Evolutionary conservation across 2,113 vertebrate genomes (phyloP).

Genomic region (Tangachromis dhanisi): DNA sequence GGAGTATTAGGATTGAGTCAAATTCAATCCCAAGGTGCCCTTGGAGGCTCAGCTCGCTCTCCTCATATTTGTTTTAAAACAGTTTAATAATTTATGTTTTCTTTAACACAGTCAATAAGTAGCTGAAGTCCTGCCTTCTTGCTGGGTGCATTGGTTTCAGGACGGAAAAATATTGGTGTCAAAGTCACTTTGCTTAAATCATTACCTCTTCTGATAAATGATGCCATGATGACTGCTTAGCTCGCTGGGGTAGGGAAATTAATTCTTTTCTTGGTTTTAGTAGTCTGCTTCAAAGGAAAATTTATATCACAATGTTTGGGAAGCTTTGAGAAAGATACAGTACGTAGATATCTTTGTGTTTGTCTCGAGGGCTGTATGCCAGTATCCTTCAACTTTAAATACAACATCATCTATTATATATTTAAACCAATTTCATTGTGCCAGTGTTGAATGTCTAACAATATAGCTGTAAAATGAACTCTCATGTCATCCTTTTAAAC

Average conservation of each 20-base stretch:
- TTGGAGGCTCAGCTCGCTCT: slow-evolving; percentile 1
- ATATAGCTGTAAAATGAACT: not conserved
- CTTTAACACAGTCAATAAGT: not conserved
- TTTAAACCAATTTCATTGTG: not conserved
- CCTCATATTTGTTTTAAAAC: not conserved
- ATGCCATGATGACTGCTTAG: not conserved
- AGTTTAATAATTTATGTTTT: not conserved
- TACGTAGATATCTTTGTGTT: not conserved
- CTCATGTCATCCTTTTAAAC: not conserved
- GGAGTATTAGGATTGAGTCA: not conserved
- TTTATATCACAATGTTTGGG: not conserved
- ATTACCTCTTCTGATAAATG: not conserved
- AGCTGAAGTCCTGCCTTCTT: not conserved
- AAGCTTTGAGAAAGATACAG: not conserved
- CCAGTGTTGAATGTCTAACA: not conserved
- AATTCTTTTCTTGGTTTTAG: not conserved
- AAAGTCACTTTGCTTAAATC: not conserved
- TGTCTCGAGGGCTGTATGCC: not conserved
- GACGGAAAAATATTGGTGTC: not conserved
- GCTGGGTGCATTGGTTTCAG: not conserved
- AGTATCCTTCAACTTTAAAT: not conserved
- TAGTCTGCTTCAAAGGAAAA: not conserved
- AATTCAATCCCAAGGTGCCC: slow-evolving; percentile 44
- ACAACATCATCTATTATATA: not conserved
- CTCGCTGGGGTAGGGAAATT: fast-evolving